Evolutionary conservation across 2,888 invertebrate genomes (phyloP).

Genomic region (Drosophila putrida): DNA sequence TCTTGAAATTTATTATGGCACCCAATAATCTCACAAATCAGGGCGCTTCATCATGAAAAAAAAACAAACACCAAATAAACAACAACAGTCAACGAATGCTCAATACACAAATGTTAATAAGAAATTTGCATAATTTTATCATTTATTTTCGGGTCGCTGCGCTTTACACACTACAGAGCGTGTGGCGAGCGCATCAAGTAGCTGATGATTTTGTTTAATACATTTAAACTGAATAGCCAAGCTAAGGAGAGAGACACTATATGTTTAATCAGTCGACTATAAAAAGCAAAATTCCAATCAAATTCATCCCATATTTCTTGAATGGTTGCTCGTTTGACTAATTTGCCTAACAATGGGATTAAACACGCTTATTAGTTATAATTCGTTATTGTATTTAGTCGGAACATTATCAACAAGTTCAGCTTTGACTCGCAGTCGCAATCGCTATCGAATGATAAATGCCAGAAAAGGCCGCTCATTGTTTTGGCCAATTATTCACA

Average conservation of each 20-base stretch:
- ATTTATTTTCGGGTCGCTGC: conserved; percentile 66
- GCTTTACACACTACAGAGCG: conserved; percentile 30
- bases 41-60: conserved; percentile 5
- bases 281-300: conserved; percentile 18
- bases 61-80: conserved; percentile 12
- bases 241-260: conserved; percentile 25
- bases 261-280: conserved; percentile 7
- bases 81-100: conserved; percentile 45
- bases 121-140: conserved; percentile 70
- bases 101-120: conserved; percentile 53
- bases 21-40: conserved; percentile 36
- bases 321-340: conserved; percentile 27
- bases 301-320: conserved; percentile 34
- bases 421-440: conserved; percentile 18
- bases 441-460: conserved; percentile 52
- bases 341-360: conserved; percentile 72
- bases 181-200: conserved; percentile 43
- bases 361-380: conserved; percentile 68
- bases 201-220: conserved; percentile 39
- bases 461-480: conserved; percentile 24
- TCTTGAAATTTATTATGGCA: conserved; percentile 36
- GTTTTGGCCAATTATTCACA: conserved; percentile 58
- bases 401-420: conserved; percentile 46
- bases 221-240: conserved; percentile 13
- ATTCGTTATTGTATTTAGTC: conserved; percentile 61